Percentiles rank a stretch among this genome's conserved stretches.
Evolutionary conservation across 2,797 vertebrate genomes (phyloP).

Genomic region (Anisognathus igniventris): DNA sequence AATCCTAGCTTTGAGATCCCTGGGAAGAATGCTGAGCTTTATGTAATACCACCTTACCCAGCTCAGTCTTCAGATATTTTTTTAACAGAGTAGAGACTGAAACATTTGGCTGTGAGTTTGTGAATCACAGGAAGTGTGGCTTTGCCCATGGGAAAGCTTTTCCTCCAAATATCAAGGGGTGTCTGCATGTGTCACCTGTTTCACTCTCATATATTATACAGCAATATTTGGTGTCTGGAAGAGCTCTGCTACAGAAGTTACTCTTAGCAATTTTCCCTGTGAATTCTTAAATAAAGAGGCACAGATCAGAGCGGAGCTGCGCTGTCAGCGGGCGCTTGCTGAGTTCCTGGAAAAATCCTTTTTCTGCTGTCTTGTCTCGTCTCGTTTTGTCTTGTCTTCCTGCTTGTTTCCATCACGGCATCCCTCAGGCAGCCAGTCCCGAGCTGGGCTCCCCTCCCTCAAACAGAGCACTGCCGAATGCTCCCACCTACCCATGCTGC

Average conservation of each 20-base stretch:
- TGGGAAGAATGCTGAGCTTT: neutral
- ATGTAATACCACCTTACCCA: neutral
- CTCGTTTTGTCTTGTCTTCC: neutral
- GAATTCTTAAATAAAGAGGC: constrained; percentile 37
- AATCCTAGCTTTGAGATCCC: neutral
- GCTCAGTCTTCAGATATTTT: neutral
- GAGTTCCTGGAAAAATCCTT: neutral
- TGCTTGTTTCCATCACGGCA: neutral
- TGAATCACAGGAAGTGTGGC: neutral
- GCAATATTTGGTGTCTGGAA: neutral
- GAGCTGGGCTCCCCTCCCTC: neutral
- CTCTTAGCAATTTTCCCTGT: neutral
- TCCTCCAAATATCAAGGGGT: neutral
- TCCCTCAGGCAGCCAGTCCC: neutral
- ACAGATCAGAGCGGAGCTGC: neutral
- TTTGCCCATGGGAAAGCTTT: neutral
- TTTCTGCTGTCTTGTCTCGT: neutral
- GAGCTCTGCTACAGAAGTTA: neutral
- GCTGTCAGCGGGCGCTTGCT: neutral
- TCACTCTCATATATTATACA: neutral
- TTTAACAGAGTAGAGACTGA: neutral
- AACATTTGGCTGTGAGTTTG: neutral
- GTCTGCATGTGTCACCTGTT: neutral
- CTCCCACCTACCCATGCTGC: neutral
- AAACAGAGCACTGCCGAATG: neutral